Evolutionary conservation across 2,888 invertebrate species (phyloP).

Genomic region (Limnephilus marmoratus): DNA sequence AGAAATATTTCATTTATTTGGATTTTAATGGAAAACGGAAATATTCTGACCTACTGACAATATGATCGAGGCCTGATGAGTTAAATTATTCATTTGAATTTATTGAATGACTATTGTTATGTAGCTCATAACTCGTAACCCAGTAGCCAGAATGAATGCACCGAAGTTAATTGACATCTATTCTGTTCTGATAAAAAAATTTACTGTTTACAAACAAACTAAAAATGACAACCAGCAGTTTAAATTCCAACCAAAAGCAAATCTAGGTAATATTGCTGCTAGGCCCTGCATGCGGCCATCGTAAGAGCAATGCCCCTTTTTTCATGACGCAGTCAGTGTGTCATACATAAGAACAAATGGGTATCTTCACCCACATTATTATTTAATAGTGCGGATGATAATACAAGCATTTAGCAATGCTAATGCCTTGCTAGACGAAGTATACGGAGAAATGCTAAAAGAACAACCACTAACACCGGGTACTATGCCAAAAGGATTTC

Average conservation of each 20-base stretch:
- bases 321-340: background rate
- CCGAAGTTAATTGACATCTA: too few relatives aligned
- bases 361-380: background rate
- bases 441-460: background rate
- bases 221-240: background rate
- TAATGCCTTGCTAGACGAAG: background rate
- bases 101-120: background rate
- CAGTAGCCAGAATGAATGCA: background rate
- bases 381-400: background rate
- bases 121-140: too few relatives aligned
- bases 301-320: too few relatives aligned
- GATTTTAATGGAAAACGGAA: too few relatives aligned
- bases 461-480: background rate
- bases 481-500: background rate
- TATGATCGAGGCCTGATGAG: too few relatives aligned
- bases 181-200: background rate
- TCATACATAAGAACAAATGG: background rate
- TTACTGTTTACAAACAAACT: too few relatives aligned
- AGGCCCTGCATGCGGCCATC: too few relatives aligned
- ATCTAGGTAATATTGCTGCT: too few relatives aligned
- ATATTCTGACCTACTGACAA: too few relatives aligned
- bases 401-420: background rate
- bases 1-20: too few relatives aligned
- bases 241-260: background rate
- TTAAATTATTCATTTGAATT: too few relatives aligned